Evolutionary conservation across 2,797 vertebrate species (phyloP).

Genomic region (Salarias fasciatus): DNA sequence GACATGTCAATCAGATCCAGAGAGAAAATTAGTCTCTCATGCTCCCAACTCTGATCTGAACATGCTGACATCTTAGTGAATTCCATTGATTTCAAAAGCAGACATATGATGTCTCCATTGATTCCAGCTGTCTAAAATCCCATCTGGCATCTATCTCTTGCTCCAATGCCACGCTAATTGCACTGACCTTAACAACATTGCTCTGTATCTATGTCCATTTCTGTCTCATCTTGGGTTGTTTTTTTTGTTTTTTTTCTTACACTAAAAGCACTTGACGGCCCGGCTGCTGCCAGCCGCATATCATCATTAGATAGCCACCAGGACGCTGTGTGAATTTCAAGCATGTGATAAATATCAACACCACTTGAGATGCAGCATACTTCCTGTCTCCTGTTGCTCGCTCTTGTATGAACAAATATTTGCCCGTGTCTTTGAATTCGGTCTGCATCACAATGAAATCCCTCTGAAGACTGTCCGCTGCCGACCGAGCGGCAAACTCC

Average conservation of each 20-base stretch:
- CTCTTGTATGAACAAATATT: slow-evolving; percentile 39
- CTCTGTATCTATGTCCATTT: slow-evolving; percentile 19
- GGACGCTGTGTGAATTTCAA: slow-evolving; percentile 48
- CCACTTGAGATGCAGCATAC: slow-evolving; percentile 33
- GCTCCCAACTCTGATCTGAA: slow-evolving; percentile 21
- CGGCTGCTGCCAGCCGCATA: slow-evolving; percentile 36
- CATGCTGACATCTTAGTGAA: slow-evolving; percentile 35
- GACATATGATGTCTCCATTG: slow-evolving; percentile 47
- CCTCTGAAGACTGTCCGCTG: neutral
- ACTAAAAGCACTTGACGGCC: slow-evolving; percentile 28
- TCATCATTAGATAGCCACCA: slow-evolving; percentile 49
- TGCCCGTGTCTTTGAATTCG: slow-evolving; percentile 23
- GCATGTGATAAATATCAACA: slow-evolving; percentile 52
- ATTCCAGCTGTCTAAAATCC: slow-evolving; percentile 47
- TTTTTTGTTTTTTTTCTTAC: slow-evolving; percentile 26
- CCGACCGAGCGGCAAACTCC: slow-evolving; percentile 4
- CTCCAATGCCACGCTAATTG: slow-evolving; percentile 49
- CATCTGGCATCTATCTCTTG: slow-evolving; percentile 33
- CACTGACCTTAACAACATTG: slow-evolving; percentile 40
- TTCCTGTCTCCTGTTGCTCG: neutral
- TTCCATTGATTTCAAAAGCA: slow-evolving; percentile 54
- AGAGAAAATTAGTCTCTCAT: slow-evolving; percentile 20
- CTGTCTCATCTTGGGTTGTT: neutral
- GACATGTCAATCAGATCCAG: slow-evolving; percentile 43
- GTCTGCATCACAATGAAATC: slow-evolving; percentile 34